Conservation (phyloP, 2,113 vertebrate species). For the Cochlearius cochlearius region DNA sequence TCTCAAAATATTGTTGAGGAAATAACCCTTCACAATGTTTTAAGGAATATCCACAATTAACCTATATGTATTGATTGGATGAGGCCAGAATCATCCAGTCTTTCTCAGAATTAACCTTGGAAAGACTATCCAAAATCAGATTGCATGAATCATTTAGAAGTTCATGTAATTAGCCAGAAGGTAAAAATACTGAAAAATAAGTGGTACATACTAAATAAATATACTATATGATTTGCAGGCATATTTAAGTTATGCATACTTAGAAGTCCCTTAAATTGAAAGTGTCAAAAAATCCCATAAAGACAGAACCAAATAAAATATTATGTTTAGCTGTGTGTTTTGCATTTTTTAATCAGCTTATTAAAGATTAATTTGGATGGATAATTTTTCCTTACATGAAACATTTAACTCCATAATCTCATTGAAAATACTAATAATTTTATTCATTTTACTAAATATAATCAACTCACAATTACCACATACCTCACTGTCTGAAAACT, state of each 20-base stretch:
- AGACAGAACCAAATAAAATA: not conserved
- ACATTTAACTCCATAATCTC: not conserved
- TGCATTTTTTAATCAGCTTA: not conserved
- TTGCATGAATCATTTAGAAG: not conserved
- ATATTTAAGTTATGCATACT: not conserved
- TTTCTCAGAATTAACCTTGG: not conserved
- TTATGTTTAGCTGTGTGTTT: not conserved
- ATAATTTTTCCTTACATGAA: not conserved
- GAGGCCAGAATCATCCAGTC: not conserved
- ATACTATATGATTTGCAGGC: not conserved
- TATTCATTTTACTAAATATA: not conserved
- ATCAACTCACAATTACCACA: not conserved
- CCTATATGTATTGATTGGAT: not conserved
- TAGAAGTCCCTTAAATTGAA: not conserved
- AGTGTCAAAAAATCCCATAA: not conserved
- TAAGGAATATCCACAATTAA: not conserved
- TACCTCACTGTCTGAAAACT: not conserved
- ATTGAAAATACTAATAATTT: not conserved
- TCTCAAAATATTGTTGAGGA: not conserved
- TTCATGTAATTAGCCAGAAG: not conserved
- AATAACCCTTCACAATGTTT: not conserved
- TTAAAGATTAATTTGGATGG: not conserved
- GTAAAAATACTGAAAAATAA: not conserved
- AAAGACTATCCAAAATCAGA: not conserved
- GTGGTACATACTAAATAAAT: not conserved